These are phyloP conservation scores for Drosophila lini DNA, from an alignment of 1,140 invertebrate species.

Conservation along the genomic window DNA sequence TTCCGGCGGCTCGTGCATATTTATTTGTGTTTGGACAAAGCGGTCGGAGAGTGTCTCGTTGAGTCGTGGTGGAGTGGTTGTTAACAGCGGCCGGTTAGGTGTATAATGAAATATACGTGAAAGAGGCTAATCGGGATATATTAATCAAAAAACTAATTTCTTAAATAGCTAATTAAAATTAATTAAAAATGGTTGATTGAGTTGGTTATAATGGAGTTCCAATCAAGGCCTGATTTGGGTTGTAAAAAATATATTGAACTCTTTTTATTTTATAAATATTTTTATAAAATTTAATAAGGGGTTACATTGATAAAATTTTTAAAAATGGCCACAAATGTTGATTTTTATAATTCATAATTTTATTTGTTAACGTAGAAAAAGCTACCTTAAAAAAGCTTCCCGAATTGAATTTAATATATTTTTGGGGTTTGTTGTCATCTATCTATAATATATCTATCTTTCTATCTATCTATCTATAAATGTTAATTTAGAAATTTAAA, in stretches of 20 bases:
- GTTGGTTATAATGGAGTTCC: background rate
- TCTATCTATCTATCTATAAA: too few species aligned
- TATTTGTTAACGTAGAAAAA: too few species aligned
- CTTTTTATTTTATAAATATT: background rate
- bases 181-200: background rate
- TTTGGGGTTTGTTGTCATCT: too few species aligned
- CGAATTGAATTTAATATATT: too few species aligned
- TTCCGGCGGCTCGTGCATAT: constrained; percentile 33
- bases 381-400: too few species aligned
- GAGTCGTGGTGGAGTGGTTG: constrained; percentile 29
- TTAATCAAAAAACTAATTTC: background rate
- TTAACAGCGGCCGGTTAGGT: constrained; percentile 32
- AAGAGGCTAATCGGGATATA: constrained; percentile 7
- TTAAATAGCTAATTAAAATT: background rate
- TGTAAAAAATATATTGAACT: background rate
- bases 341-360: too few species aligned
- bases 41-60: constrained; percentile 28
- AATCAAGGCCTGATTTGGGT: background rate
- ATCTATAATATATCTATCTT: too few species aligned
- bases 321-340: too few species aligned
- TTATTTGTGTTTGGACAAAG: constrained; percentile 46
- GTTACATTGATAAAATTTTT: too few species aligned
- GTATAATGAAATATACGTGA: constrained; percentile 10
- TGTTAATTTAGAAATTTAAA: too few species aligned
- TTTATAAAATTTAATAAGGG: too few species aligned